Conservation (phyloP, 2,113 vertebrate species). For the Halichoeres trimaculatus region DNA sequence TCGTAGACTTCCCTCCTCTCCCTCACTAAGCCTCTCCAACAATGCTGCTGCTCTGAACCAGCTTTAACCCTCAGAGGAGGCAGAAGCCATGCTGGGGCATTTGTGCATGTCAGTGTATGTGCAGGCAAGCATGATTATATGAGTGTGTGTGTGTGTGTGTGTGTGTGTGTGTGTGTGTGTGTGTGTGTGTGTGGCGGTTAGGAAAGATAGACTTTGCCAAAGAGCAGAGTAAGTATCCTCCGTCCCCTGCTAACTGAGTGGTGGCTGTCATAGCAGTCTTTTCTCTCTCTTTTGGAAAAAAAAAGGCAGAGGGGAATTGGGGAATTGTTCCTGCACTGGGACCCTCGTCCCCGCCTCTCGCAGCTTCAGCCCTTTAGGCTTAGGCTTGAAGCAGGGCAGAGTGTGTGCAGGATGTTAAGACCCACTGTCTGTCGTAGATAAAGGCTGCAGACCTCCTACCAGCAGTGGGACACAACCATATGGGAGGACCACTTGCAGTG, state of each 20-base stretch:
- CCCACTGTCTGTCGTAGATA: conserved; percentile 70
- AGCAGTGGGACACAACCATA: conserved; percentile 67
- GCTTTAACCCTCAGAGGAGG: conserved; percentile 58
- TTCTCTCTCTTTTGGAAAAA: conserved; percentile 39
- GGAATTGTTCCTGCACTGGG: conserved; percentile 57
- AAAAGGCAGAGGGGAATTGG: conserved; percentile 35
- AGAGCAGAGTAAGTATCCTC: conserved; percentile 49
- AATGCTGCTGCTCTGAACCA: conserved; percentile 59
- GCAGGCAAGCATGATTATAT: conserved; percentile 25
- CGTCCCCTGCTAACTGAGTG: conserved; percentile 44
- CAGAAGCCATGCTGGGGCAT: conserved; percentile 51
- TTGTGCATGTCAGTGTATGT: conserved; percentile 53
- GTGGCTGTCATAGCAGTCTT: conserved; percentile 50
- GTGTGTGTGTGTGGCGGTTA: conserved; percentile 20
- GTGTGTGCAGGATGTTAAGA: conserved; percentile 60
- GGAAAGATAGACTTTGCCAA: conserved; percentile 39
- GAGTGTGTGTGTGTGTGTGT: conserved; percentile 33
- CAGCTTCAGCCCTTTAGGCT: conserved; percentile 51
- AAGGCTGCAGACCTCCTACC: conserved; percentile 73
- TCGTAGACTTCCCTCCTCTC: conserved; percentile 47
- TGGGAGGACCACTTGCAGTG: conserved; percentile 72
- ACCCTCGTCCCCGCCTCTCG: conserved; percentile 43
- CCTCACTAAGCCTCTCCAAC: conserved; percentile 62
- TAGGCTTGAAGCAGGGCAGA: conserved; percentile 45
- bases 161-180: too few species aligned